A percentile compares a stretch with the other conserved stretches of the same genome.
These are phyloP conservation scores for Eriosoma lanigerum DNA, from an alignment of 1,140 invertebrate species.

Conservation along the genomic window DNA sequence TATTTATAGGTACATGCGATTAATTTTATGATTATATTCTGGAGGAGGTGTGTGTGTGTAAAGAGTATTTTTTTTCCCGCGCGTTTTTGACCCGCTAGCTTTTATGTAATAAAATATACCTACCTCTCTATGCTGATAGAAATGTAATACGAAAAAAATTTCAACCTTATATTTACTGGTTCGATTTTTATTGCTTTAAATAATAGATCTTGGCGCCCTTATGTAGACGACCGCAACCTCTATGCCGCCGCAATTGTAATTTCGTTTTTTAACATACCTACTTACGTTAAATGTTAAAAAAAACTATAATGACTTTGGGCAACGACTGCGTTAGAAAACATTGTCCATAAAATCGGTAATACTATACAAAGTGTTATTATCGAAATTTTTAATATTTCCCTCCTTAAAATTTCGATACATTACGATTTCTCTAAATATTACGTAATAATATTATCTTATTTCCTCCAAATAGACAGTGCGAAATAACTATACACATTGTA, in stretches of 20 bases:
- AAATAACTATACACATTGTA: too few species aligned
- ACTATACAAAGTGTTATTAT: too few species aligned
- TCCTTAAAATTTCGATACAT: too few species aligned
- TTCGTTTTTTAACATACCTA: neutral
- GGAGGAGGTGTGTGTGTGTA: too few species aligned
- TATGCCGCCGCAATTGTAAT: neutral
- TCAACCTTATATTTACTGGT: slow-evolving; percentile 43
- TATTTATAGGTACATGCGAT: too few species aligned
- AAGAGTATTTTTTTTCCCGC: neutral
- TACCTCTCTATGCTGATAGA: neutral
- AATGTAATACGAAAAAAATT: neutral
- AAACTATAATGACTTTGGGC: neutral
- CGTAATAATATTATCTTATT: too few species aligned
- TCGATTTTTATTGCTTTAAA: slow-evolving; percentile 50
- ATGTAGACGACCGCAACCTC: neutral
- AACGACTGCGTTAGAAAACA: too few species aligned
- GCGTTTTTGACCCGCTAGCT: slow-evolving; percentile 6
- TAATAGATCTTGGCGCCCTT: slow-evolving; percentile 40
- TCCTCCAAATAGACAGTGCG: too few species aligned
- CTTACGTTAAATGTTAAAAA: neutral
- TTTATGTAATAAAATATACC: neutral
- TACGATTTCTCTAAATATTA: too few species aligned
- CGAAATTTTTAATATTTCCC: too few species aligned
- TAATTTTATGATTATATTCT: too few species aligned
- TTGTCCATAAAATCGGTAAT: too few species aligned